Evolutionary conservation across 2,797 vertebrate species (phyloP), one percentile per base, ranked within the genome.

Genomic region (Dendrocincla fuliginosa): DNA sequence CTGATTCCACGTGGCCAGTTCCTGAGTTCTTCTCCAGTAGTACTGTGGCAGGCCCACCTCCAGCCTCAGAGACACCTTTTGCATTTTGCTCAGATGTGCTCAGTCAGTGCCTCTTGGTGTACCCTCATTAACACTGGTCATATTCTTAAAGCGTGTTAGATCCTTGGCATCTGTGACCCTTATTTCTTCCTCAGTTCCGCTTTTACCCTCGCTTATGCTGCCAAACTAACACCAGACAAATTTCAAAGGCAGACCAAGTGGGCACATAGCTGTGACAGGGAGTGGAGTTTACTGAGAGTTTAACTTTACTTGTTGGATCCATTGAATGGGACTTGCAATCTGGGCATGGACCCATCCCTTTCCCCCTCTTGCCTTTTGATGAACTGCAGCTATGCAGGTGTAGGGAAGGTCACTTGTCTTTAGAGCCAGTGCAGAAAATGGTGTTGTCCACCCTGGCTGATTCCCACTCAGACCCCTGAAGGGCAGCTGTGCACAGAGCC

Each of bases 381-480:
- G 16, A 81, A 0, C 35, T 42, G 53, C 15, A n/a, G 39, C 30
- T 64, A 1, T 24, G 47, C 35, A 65, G 47, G 9, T 32, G 16
- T 24, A 61, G 30, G 14, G 30, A 67, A 74, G 19, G 33, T 15
- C 11, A 22, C 15, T 33, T 8, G 1, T 59, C 50, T 35, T 64
- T 6, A 10, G 7, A 63, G 27, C 14, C 42, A 33, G 16, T 0
- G 1, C 22, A 39, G 39, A 57, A 39, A 52, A 23, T 0, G 4
- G 5, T 16, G 46, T 1, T 19, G 24, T n/a, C 61, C 35, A 11
- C 17, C 9, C 10, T 18, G 4, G 22, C 8, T 1, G 1, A 12
- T 56, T 60, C 24, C 5, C 0, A 0, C 13, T 41, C 1, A 2
- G 33, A 64, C 1, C 14, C 35, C 22, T 17, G 33, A 49, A 7